Evolutionary conservation across 2,113 vertebrate species (phyloP).

Genomic region (Pseudorhombus dupliciocellatus): DNA sequence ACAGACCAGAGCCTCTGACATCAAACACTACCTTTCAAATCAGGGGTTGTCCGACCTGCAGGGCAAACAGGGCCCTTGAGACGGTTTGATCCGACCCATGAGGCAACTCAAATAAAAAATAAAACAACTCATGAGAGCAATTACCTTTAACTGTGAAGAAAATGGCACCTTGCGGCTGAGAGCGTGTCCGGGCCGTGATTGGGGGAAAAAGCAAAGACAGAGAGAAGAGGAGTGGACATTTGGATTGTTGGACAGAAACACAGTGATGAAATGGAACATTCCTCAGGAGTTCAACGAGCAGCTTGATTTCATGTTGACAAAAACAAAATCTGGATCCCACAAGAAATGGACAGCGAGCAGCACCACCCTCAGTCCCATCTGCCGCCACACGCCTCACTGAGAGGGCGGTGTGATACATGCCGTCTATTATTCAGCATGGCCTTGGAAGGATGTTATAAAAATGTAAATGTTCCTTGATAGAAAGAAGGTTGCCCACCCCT

Average conservation of each 20-base stretch:
- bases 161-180: too few species aligned
- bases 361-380: not conserved
- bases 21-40: conserved; percentile 9
- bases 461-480: not conserved
- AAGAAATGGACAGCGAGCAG: not conserved
- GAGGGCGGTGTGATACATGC: not conserved
- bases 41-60: too few species aligned
- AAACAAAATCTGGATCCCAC: too few species aligned
- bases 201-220: not conserved
- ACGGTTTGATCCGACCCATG: not conserved
- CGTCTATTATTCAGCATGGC: not conserved
- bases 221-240: too few species aligned
- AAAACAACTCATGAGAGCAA: not conserved
- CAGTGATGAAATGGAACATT: too few species aligned
- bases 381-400: not conserved
- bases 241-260: too few species aligned
- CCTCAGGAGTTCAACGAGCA: too few species aligned
- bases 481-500: not conserved
- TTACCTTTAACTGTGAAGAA: not conserved
- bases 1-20: conserved; percentile 48
- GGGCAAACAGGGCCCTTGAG: not conserved
- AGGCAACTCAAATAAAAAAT: not conserved
- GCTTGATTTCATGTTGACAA: too few species aligned
- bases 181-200: not conserved
- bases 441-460: not conserved